Evolutionary conservation across 2,888 invertebrate genomes (phyloP).

Genomic region (Iselma pallidipennis): DNA sequence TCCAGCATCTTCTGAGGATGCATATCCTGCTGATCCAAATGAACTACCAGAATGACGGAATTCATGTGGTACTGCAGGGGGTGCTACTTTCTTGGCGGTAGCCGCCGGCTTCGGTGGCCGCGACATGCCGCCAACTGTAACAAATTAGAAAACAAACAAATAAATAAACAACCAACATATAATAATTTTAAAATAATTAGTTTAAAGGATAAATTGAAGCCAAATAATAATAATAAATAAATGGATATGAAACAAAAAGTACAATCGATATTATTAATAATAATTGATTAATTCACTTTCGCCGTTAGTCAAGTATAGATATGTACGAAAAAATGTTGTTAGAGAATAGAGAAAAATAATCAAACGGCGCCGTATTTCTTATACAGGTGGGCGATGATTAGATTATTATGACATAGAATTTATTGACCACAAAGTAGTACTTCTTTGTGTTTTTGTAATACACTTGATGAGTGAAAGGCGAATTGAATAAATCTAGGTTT

Average conservation of each 20-base stretch:
- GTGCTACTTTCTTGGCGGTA: slow-evolving; percentile 89
- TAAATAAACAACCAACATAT: slow-evolving; percentile 1
- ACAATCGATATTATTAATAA: slow-evolving; percentile 9
- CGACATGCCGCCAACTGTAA: slow-evolving; percentile 88
- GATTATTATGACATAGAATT: slow-evolving; percentile 28
- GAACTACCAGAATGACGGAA: slow-evolving; percentile 81
- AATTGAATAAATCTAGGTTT: slow-evolving; percentile 16
- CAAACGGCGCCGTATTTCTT: slow-evolving; percentile 28
- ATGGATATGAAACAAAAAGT: neutral
- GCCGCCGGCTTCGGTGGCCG: slow-evolving; percentile 81
- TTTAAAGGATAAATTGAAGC: slow-evolving; percentile 1
- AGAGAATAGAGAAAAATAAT: slow-evolving; percentile 9
- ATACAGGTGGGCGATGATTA: slow-evolving; percentile 28
- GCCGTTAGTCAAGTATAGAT: slow-evolving; percentile 3
- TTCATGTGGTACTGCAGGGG: slow-evolving; percentile 82
- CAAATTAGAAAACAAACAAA: slow-evolving; percentile 50
- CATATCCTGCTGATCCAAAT: slow-evolving; percentile 78
- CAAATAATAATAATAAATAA: neutral
- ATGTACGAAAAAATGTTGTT: too few species aligned
- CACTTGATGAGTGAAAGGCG: slow-evolving; percentile 25
- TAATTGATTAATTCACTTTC: slow-evolving; percentile 26
- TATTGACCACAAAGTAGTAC: slow-evolving; percentile 20
- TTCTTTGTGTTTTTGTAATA: slow-evolving; percentile 18
- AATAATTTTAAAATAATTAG: slow-evolving; percentile 34
- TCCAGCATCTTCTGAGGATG: slow-evolving; percentile 74